Evolutionary conservation across 2,797 vertebrate genomes (phyloP).

Genomic region (Falco biarmicus): DNA sequence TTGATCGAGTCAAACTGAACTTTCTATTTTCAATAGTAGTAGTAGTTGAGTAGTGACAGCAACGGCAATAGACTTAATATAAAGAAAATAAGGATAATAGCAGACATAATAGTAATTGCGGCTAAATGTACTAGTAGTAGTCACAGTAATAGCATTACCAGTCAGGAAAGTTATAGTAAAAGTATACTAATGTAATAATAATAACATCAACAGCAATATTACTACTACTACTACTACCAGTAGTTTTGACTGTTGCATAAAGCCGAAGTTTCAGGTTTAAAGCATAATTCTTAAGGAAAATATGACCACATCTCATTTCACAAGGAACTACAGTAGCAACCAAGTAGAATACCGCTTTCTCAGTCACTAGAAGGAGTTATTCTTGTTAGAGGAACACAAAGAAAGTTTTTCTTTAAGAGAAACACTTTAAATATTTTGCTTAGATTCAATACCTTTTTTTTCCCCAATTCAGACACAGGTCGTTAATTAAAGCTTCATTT

Average conservation of each 20-base stretch:
- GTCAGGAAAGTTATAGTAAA: not conserved
- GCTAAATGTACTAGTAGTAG: not conserved
- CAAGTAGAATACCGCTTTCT: not conserved
- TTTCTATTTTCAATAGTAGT: not conserved
- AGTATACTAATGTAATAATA: not conserved
- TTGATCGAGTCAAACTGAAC: not conserved
- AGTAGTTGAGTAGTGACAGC: not conserved
- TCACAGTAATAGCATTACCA: not conserved
- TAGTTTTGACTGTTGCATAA: not conserved
- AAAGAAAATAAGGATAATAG: not conserved
- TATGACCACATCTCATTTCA: not conserved
- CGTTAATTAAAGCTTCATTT: constrained; percentile 2
- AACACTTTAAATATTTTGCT: not conserved
- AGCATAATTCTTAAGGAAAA: not conserved
- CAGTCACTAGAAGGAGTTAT: not conserved
- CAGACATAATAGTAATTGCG: not conserved
- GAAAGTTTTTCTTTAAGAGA: not conserved
- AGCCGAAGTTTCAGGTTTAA: not conserved
- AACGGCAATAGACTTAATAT: not conserved
- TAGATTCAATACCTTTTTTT: not conserved
- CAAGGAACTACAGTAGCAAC: not conserved
- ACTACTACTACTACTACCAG: too few species aligned
- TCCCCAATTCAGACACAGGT: not conserved
- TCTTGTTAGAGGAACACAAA: not conserved
- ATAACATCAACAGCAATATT: too few species aligned